Evolutionary conservation across 2,113 vertebrate genomes (phyloP), one percentile per base, ranked within the genome.

Genomic region (Pollimyrus isidori): DNA sequence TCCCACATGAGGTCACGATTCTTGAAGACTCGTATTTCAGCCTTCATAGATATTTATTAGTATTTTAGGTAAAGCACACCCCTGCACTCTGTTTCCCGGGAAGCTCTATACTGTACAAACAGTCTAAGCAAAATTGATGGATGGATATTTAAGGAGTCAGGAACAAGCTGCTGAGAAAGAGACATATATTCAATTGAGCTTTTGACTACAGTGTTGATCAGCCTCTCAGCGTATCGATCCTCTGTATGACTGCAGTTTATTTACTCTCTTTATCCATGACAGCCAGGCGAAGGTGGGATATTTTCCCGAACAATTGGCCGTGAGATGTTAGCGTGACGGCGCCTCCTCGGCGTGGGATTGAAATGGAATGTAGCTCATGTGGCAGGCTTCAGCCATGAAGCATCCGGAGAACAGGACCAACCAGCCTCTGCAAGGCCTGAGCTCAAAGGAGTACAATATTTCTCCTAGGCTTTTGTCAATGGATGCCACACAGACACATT

Each of bases 251-350:
- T 80, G 39, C 73, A 42, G 30, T 42, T 80, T 80, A 15, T 42
- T 80, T 39, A 42, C 73, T 80, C 73, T 80, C 73, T 80, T 80
- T 80, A 80, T 80, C 30, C 30, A 80, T 80, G 73, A 80, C 73
- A 80, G 73, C 35, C 35, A 80, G 35, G 35, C 73, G 42, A 80
- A 80, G 35, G 73, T 80, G 73, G 15, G 73, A 19, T 80, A 17
- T 80, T 80, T 69, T 30, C n/a, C 7, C 30, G 1, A 42, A 17
- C 73, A 80, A 80, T 35, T 80, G 35, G 73, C 17, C 15, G 5
- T 42, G n/a, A 80, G 73, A 80, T 19, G 35, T 17, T 17, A 80
- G 35, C 35, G 35, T 80, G 13, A 39, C 30, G 35, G 35, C 2
- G 4, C 13, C 30, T 76, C 35, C 35, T 80, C 73, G 3, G 15